Percentiles rank a stretch among this genome's conserved stretches.
Conservation (phyloP, 2,113 vertebrate species). For the Eptatretus burgeri region DNA sequence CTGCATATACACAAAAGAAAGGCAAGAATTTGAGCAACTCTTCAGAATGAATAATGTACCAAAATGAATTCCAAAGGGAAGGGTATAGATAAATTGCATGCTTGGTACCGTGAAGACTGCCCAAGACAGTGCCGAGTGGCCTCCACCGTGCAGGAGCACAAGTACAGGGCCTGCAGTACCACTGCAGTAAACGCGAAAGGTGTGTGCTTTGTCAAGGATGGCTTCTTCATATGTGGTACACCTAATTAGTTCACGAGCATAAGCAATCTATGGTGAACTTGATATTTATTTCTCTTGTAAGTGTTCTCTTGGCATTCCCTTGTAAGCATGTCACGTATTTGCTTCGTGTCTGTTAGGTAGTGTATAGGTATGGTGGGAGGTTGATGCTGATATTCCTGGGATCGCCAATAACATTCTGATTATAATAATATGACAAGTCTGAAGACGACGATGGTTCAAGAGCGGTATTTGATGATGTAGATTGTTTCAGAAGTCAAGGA, state of each 20-base stretch:
- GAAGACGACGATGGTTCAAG: too few species aligned
- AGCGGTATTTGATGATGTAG: too few species aligned
- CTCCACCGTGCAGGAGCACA: constrained; percentile 62
- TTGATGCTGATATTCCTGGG: not conserved
- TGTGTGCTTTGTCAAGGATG: constrained; percentile 20
- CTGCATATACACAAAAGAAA: not conserved
- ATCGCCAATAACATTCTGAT: not conserved
- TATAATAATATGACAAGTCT: too few species aligned
- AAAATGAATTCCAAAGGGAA: not conserved
- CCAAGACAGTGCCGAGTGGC: constrained; percentile 93
- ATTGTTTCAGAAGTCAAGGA: too few species aligned
- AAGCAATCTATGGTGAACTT: too few species aligned
- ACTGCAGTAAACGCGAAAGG: constrained; percentile 86
- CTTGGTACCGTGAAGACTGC: constrained; percentile 64
- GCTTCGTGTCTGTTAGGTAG: not conserved
- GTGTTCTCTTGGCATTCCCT: not conserved
- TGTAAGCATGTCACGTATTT: not conserved
- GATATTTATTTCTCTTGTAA: not conserved
- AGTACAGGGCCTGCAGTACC: constrained; percentile 59
- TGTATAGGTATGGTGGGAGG: not conserved
- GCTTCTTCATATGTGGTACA: not conserved
- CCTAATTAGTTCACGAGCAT: not conserved
- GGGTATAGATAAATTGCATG: not conserved
- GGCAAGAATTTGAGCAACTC: not conserved
- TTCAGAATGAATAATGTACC: not conserved